Evolutionary conservation across 2,888 invertebrate genomes (phyloP), one percentile per base, ranked within the genome.

Genomic region (Augochlorella aurata): DNA sequence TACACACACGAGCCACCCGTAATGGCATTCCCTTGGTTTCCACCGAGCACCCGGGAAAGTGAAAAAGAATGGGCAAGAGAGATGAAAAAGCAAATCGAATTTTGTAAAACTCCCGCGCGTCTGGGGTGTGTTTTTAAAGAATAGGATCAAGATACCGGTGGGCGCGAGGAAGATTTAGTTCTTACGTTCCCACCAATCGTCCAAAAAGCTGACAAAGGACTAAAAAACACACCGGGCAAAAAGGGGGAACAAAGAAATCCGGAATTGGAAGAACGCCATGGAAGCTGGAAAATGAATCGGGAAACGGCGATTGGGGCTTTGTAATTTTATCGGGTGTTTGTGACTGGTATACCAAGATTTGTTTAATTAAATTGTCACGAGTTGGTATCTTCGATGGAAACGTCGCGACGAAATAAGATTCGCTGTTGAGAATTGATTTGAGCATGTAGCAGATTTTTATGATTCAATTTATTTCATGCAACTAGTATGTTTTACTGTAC

Each of bases 61-160:
- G 72, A 80, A 85, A 82, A 85, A 85, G 82, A 85, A 88, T 78
- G 80, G 83, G 68, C 73, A 58, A 77, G 82, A 75, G 87, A 88
- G 81, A 85, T 85, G 87, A 87, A 84, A 88, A 85, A 87, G 88
- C 74, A 90, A 92, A 92, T 92, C 90, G 91, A 92, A 91, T 92
- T 90, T 90, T 86, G 85, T 88, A 87, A 90, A 89, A 90, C 89
- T 89, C 88, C 87, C 87, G 85, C 82, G 74, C 70, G 66, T 69
- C 80, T 50, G 24, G 61, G 12, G 67, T 63, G 75, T 69, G 67
- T 65, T 77, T 69, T 67, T 74, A 74, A 80, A 66, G 65, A 75
- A 72, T 67, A 77, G 70, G 50, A 72, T 77, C 82, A 85, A 84
- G 70, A 85, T 85, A 83, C 82, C 83, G 83, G 82, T 82, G 81